Evolutionary conservation across 2,888 invertebrate genomes (phyloP), one percentile per base, ranked within the genome.

Genomic region (Caenorhabditis wallacei): DNA sequence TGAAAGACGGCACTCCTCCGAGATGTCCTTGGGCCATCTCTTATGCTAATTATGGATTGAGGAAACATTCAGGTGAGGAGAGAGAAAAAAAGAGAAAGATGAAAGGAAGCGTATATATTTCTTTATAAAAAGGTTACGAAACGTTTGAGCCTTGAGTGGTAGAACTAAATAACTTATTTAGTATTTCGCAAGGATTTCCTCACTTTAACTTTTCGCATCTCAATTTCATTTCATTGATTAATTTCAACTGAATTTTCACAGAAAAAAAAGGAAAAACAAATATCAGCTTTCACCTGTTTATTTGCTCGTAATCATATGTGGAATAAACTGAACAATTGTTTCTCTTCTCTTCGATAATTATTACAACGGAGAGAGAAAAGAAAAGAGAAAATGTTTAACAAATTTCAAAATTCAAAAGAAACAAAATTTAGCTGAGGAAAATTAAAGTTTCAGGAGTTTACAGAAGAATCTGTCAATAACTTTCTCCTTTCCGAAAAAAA

Each of bases 21-120:
- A 57, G 59, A 68, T 48, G 66, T 37, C 59, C 57, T 66, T 75
- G 74, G 46, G 74, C 35, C 74, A 46, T 51, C 43, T 75, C 54
- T 66, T 75, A 75, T 75, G 75, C 75, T 75, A 66, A 68, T 68
- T 59, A 66, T 48, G 64, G 48, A 66, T 74, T 66, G 63, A 40
- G 26, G 24, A 64, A 66, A 74, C 64, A 57, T 56, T 46, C 56
- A 74, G 63, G 64, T 75, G 66, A 48, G 7, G 26, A 56, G 48
- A 40, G 26, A 53, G n/a, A 30, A 1, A 22, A 20, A 5, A 26
- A 37, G 56, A 40, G 20, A 24, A 13, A 24, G 35, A 1, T 8
- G 18, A 56, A 20, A 30, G 18, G 13, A n/a, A 26, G 11, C 18
- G 11, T 7, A 54, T 11, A 43, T 13, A n/a, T 43, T 11, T 43